phyloP scores from a whole-genome alignment of 2,113 vertebrate species.

The Columba livia region DNA sequence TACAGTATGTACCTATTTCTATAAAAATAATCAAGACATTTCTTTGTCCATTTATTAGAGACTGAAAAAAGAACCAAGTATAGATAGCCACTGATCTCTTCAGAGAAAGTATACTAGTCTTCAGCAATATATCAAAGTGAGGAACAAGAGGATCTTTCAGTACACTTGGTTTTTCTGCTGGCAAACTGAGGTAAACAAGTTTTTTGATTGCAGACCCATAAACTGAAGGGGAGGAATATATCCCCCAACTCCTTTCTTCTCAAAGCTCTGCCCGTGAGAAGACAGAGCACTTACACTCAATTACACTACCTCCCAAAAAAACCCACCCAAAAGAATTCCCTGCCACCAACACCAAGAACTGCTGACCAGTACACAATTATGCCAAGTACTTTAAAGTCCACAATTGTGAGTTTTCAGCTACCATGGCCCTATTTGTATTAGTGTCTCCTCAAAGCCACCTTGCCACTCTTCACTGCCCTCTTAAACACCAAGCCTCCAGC shows the following conservation, averaged over 20 bases:
- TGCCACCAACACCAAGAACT: neutral
- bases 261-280: neutral
- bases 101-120: neutral
- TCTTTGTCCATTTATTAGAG: constrained; percentile 10
- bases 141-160: neutral
- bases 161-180: neutral
- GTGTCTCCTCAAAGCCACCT: neutral
- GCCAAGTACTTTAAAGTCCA: neutral
- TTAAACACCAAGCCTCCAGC: neutral
- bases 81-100: neutral
- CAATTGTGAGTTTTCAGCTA: neutral
- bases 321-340: no score
- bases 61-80: neutral
- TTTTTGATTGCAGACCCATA: neutral
- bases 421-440: fast-evolving
- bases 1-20: constrained; percentile 11
- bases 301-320: no score
- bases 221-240: neutral
- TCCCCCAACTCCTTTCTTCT: neutral
- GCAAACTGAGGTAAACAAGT: neutral
- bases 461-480: neutral
- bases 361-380: neutral
- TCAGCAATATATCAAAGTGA: neutral
- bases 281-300: neutral
- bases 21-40: neutral